Percentiles rank a stretch among this genome's conserved stretches.
Evolutionary conservation across 2,888 invertebrate species (phyloP).

Genomic region (Ametastegia equiseti): DNA sequence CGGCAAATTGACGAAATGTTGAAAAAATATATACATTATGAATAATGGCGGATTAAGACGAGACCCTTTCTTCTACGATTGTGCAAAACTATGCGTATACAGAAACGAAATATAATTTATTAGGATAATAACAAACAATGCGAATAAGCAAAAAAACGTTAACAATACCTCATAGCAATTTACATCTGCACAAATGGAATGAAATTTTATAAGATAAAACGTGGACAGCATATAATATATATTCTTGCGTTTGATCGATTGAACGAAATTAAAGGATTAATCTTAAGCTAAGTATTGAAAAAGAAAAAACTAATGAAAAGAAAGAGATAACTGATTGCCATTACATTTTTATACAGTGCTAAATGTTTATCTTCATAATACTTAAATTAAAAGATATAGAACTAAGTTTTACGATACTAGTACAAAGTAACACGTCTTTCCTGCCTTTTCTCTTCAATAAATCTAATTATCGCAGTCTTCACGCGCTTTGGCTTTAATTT

Average conservation of each 20-base stretch:
- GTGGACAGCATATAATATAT: slow-evolving; percentile 50
- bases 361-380: background rate
- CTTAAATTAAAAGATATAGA: background rate
- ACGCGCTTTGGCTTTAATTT: too few relatives aligned
- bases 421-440: background rate
- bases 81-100: background rate
- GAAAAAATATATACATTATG: background rate
- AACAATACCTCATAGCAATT: slow-evolving; percentile 28
- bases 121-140: background rate
- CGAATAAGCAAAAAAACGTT: background rate
- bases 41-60: slow-evolving; percentile 37
- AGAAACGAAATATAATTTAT: slow-evolving; percentile 23
- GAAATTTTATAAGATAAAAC: slow-evolving; percentile 44
- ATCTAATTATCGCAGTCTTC: background rate
- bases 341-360: slow-evolving; percentile 54
- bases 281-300: background rate
- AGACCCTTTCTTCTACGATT: slow-evolving; percentile 45
- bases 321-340: slow-evolving; percentile 54
- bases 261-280: slow-evolving; percentile 32
- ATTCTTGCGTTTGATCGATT: background rate
- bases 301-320: slow-evolving; percentile 32
- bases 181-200: slow-evolving; percentile 47
- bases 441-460: background rate
- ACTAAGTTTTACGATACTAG: background rate
- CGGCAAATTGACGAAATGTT: background rate